These are phyloP conservation scores for Pterophyllum scalare DNA, from an alignment of 2,113 vertebrate species.

Conservation along the genomic window DNA sequence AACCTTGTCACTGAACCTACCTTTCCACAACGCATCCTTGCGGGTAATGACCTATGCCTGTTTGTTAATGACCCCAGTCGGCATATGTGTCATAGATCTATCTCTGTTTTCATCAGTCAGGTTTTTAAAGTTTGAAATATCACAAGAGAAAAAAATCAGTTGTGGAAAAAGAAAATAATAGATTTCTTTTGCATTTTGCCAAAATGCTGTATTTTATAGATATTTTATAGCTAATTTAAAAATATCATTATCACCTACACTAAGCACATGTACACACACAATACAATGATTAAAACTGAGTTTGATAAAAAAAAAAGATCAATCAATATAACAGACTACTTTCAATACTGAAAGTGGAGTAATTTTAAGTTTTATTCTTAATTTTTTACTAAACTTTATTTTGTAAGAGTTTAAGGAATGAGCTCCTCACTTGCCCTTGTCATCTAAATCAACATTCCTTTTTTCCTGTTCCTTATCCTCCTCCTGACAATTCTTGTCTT, in stretches of 20 bases:
- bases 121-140: neutral
- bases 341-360: neutral
- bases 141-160: neutral
- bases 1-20: neutral
- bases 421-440: neutral
- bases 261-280: neutral
- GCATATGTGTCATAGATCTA: neutral
- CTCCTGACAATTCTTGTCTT: constrained; percentile 22
- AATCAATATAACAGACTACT: neutral
- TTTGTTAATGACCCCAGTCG: neutral
- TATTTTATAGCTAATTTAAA: too few species aligned
- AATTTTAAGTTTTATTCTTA: neutral
- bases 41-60: neutral
- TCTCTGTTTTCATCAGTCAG: neutral
- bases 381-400: neutral
- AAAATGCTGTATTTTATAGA: neutral
- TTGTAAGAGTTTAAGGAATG: neutral
- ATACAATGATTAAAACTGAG: neutral
- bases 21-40: neutral
- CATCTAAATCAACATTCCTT: neutral
- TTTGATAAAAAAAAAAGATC: neutral
- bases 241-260: neutral
- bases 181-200: neutral
- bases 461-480: neutral
- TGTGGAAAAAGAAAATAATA: neutral